Evolutionary conservation across 1,140 invertebrate genomes (phyloP), one percentile per base, ranked within the genome.

Genomic region (Cardiocondyla obscurior): DNA sequence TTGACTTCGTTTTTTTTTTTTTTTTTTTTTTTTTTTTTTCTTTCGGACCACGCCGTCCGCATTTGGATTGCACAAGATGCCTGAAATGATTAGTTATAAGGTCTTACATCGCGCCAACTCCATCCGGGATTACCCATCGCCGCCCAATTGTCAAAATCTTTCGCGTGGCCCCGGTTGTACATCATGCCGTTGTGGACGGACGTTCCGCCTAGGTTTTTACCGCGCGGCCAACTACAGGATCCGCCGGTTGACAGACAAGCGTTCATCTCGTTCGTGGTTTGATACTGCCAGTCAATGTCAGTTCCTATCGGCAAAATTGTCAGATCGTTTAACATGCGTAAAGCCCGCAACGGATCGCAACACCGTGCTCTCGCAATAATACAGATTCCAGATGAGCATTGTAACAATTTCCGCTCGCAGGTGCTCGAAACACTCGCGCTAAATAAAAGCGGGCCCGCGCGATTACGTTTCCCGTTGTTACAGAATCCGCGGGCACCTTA

Each of bases 251-350:
- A 96, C 30, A 97, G 95, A 90, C 98, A 98, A 0, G 97, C 97
- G 64, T 96, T 96, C 2, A 95, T 95, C 91, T 99, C 98, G 0
- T 98, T 97, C 88, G 96, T 96, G 4, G 98, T 99, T 85, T 95
- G 95, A 92, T 97, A 98, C 16, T 95, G 95, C 97, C 98, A 99
- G 93, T 99, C 98, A 76, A 98, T 97, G 57, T 96, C 96, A 7
- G 96, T 96, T 10, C 96, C 93, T 91, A 70, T 60, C 7, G 49
- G 16, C 39, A 77, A 77, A 55, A 82, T 53, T 82, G 74, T 67
- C 74, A 79, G 74, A 79, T 69, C 74, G 74, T 53, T 79, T 67
- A 79, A 67, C 62, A 79, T 69, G 74, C 74, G 46, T 69, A 69
- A 79, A 79, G 62, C 46, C 4, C 46, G 62, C 28, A 69, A 65